Base-by-base conservation (phyloP, 1,140 invertebrate genomes). In the Dendroctonus ponderosae region DNA sequence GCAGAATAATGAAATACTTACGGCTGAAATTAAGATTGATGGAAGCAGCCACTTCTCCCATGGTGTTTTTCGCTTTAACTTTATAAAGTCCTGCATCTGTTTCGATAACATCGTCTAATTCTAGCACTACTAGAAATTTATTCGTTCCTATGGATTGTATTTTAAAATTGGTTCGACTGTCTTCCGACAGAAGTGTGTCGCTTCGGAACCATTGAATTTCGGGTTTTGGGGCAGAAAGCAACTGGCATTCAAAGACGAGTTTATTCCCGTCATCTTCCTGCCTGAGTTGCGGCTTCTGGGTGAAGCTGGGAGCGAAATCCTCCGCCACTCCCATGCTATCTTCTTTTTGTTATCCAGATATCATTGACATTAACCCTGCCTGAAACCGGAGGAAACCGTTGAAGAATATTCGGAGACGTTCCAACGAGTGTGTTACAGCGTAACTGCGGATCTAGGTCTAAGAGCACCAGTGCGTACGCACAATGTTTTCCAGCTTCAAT, bases 1-100 rank as follows among this genome's bases (percentile, higher is more conserved):
- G 11, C 11, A 52, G n/a, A 52, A 9, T 15, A 15, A 52, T 6
- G 43, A 46, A n/a, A 41, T 57, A 95, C 93, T 95, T 83, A 97
- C 94, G 93, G 81, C 93, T 96, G 80, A 99, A 98, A 85, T 98
- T 98, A 77, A 99, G 88, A 81, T 97, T 98, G 81, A 99, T 98
- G 74, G 95, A 97, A 70, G 96, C 96, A 66, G 95, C 91, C 77
- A 98, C 95, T 86, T 98, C 96, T 77, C 96, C 96, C 84, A 94
- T 92, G 81, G 93, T 94, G 82, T 98, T 99, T 82, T 94, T 96
- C 72, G 96, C 96, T 81, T 94, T 94, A 76, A 98, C 95, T 83
- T 96, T 96, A 84, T 99, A 99, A 60, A 96, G 89, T 75, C 96
- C 96, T 68, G 94, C 94, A 81, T 99, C 96, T 26, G 88, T 89